Percentiles rank a stretch among this genome's conserved stretches.
phyloP scores from a whole-genome alignment of 2,797 vertebrate genomes.

The Pangasius krempfi region DNA sequence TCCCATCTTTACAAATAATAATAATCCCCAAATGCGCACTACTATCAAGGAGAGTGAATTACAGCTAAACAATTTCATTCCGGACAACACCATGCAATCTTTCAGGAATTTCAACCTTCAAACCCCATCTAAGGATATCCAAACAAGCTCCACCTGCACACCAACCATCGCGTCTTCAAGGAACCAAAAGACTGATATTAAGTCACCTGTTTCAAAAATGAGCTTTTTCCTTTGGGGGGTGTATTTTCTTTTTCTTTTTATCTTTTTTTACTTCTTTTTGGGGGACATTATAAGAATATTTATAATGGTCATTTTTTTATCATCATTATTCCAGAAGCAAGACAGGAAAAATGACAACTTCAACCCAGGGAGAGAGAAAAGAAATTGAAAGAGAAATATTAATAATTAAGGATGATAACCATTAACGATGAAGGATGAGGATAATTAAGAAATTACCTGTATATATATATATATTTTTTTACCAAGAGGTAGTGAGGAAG shows the following conservation, averaged over 20 bases:
- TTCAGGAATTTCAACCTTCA: background rate
- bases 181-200: background rate
- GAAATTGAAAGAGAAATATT: background rate
- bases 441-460: background rate
- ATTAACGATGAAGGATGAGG: background rate
- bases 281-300: background rate
- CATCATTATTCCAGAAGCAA: background rate
- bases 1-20: background rate
- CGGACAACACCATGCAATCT: background rate
- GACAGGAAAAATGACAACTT: background rate
- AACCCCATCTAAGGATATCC: background rate
- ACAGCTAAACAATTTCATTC: background rate
- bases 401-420: background rate
- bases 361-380: background rate
- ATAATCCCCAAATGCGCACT: background rate
- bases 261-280: background rate
- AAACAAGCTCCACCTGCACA: background rate
- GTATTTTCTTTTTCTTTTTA: background rate
- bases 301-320: background rate
- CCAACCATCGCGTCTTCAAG: no score
- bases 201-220: background rate
- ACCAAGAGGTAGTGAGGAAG: background rate
- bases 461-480: background rate
- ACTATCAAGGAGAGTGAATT: background rate
- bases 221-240: background rate